These are phyloP conservation scores for Chelon auratus DNA, from an alignment of 2,797 vertebrate species.

Conservation along the genomic window DNA sequence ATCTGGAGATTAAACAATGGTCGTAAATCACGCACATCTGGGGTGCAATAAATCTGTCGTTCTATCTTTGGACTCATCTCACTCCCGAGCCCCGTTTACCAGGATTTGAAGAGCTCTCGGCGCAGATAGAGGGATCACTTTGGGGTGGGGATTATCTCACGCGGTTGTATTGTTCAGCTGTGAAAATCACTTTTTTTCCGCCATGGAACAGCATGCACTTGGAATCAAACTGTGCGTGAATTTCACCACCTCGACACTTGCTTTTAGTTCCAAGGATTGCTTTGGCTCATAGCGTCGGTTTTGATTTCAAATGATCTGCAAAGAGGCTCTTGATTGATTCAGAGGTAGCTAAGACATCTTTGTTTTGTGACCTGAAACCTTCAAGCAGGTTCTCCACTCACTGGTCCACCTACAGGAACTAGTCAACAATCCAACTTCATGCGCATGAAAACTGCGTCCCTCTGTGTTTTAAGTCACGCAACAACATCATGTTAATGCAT, in stretches of 20 bases:
- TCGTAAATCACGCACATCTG: slow-evolving; percentile 77
- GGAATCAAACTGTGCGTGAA: slow-evolving; percentile 54
- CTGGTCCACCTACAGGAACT: too few relatives aligned
- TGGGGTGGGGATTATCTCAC: slow-evolving; percentile 54
- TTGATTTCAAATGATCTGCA: slow-evolving; percentile 29
- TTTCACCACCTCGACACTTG: slow-evolving; percentile 50
- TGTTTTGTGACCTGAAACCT: slow-evolving; percentile 14
- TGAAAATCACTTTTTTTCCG: slow-evolving; percentile 48
- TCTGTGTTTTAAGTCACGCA: too few relatives aligned
- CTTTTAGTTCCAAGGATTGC: slow-evolving; percentile 48
- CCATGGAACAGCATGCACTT: slow-evolving; percentile 51
- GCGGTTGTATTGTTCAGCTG: slow-evolving; percentile 51
- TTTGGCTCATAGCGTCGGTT: slow-evolving; percentile 42
- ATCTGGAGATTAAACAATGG: slow-evolving; percentile 84
- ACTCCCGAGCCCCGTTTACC: slow-evolving; percentile 49
- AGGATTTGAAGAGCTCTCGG: slow-evolving; percentile 56
- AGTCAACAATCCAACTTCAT: too few relatives aligned
- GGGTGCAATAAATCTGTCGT: slow-evolving; percentile 72
- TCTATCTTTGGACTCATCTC: slow-evolving; percentile 72
- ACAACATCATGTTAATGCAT: not conserved
- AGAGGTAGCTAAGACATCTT: slow-evolving; percentile 31
- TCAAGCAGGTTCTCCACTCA: not conserved
- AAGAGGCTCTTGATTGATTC: slow-evolving; percentile 34
- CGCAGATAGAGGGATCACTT: slow-evolving; percentile 64
- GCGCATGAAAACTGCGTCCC: too few relatives aligned